Evolutionary conservation across 2,797 vertebrate species (phyloP).

Genomic region (Moxostoma hubbsi): DNA sequence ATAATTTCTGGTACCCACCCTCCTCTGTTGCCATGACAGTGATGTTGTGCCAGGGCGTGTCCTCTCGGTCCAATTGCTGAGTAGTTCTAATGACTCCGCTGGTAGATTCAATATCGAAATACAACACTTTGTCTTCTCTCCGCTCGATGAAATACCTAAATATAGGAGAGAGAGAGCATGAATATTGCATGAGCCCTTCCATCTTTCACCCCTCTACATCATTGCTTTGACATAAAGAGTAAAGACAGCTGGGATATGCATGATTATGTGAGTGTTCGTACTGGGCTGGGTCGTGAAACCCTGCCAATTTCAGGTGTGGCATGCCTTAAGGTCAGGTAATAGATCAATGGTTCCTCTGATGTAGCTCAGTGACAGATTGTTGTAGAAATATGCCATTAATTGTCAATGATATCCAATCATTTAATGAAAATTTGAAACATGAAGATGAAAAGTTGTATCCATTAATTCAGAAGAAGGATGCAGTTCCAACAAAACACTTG

Average conservation of each 20-base stretch:
- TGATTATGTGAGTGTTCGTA: conserved; percentile 27
- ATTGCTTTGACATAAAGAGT: conserved; percentile 42
- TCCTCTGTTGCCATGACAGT: conserved; percentile 93
- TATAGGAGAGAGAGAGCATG: conserved; percentile 54
- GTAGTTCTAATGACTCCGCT: conserved; percentile 90
- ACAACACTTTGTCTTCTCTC: conserved; percentile 78
- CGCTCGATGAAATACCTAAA: conserved; percentile 89
- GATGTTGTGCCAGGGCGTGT: conserved; percentile 92
- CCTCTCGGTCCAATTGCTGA: conserved; percentile 90
- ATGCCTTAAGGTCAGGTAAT: neutral
- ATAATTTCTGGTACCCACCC: conserved; percentile 80
- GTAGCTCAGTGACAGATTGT: conserved; percentile 1
- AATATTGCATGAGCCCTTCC: conserved; percentile 35
- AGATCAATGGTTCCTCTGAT: neutral
- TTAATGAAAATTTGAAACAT: neutral
- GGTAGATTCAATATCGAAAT: conserved; percentile 89
- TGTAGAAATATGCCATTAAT: neutral
- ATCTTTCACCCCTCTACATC: conserved; percentile 38
- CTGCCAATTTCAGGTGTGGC: conserved; percentile 24
- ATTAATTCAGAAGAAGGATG: conserved; percentile 7
- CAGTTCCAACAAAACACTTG: neutral
- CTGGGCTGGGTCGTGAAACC: conserved; percentile 33
- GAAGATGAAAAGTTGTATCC: neutral
- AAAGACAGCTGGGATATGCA: conserved; percentile 37
- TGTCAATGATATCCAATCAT: neutral